Evolutionary conservation across 2,888 invertebrate genomes (phyloP).

Genomic region (Dyspetes luteomarginatus): DNA sequence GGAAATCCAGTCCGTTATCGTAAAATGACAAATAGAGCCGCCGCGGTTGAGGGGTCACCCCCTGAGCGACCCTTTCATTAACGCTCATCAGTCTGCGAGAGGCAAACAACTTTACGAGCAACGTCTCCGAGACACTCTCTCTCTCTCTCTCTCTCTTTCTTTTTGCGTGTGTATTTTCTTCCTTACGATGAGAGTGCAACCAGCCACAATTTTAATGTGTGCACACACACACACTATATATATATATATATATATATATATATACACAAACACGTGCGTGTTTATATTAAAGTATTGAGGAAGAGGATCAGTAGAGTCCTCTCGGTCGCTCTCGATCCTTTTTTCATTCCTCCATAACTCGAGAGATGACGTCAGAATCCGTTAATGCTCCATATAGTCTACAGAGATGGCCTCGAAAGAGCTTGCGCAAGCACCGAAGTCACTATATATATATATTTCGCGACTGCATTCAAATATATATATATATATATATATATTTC

Average conservation of each 20-base stretch:
- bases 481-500: no score
- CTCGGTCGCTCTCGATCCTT: background rate
- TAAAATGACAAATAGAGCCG: conserved; percentile 60
- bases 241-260: background rate
- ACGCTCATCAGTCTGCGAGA: conserved; percentile 76
- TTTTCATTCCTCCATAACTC: background rate
- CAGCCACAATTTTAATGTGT: no score
- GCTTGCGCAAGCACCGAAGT: conserved; percentile 62
- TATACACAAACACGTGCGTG: background rate
- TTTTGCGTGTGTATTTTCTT: background rate
- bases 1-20: conserved; percentile 65
- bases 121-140: conserved; percentile 41
- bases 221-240: background rate
- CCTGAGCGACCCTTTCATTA: conserved; percentile 73
- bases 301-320: background rate
- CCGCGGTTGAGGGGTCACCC: no score
- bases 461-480: no score
- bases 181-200: no score
- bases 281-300: no score
- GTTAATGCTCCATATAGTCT: conserved; percentile 54
- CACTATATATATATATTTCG: background rate
- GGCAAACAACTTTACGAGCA: conserved; percentile 74
- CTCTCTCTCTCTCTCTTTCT: conserved; percentile 32
- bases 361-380: conserved; percentile 70
- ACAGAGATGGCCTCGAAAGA: conserved; percentile 55